Evolutionary conservation across 2,113 vertebrate species (phyloP).

Genomic region (Bubo blakistoni): DNA sequence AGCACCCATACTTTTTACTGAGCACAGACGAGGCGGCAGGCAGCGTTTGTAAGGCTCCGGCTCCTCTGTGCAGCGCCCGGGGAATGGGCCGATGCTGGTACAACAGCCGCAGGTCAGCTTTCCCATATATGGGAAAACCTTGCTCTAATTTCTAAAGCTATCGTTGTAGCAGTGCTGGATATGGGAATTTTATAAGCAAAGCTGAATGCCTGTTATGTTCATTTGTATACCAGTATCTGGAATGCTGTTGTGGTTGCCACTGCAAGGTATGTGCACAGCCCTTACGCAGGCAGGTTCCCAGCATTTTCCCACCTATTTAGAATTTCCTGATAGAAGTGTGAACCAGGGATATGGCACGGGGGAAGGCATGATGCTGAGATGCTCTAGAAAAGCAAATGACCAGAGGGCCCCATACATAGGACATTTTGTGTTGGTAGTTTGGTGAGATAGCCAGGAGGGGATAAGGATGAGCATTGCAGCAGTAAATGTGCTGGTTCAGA

Average conservation of each 20-base stretch:
- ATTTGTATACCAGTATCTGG: not conserved
- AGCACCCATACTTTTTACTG: not conserved
- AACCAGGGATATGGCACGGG: accelerated
- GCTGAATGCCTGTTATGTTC: not conserved
- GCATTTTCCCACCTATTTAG: not conserved
- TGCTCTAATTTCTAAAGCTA: conserved; percentile 22
- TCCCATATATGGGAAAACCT: conserved; percentile 54
- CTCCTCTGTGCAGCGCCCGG: accelerated
- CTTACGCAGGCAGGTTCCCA: not conserved
- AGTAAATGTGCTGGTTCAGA: not conserved
- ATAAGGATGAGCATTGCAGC: not conserved
- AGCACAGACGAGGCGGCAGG: not conserved
- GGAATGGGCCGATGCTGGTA: not conserved
- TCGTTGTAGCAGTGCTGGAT: conserved; percentile 37
- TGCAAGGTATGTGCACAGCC: not conserved
- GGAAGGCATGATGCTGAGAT: not conserved
- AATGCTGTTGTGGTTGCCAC: accelerated
- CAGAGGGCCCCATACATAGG: not conserved
- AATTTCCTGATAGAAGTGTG: not conserved
- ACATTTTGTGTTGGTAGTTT: not conserved
- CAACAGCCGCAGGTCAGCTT: not conserved
- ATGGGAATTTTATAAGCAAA: conserved; percentile 32
- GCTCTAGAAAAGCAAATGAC: not conserved
- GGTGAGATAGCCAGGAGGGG: not conserved
- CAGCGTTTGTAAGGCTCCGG: not conserved